Evolutionary conservation across 2,797 vertebrate genomes (phyloP).

Genomic region (Acanthiza pusilla): DNA sequence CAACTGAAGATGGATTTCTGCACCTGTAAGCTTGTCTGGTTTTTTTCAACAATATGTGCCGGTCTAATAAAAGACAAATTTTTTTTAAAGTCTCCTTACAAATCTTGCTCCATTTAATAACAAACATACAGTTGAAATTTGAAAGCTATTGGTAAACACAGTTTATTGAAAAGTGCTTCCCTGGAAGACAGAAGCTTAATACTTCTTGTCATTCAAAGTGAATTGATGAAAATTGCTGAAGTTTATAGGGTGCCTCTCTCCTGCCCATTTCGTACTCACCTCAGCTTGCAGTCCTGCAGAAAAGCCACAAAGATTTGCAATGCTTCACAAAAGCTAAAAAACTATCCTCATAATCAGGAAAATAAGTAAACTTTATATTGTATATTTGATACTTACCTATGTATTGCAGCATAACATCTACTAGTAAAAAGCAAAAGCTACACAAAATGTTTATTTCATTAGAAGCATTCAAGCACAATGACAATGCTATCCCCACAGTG

Average conservation of each 20-base stretch:
- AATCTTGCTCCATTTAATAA: neutral
- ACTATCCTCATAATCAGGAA: neutral
- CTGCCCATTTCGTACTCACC: neutral
- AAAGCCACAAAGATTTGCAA: neutral
- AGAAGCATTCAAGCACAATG: neutral
- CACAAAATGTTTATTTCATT: neutral
- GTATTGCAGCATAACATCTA: neutral
- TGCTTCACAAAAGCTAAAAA: neutral
- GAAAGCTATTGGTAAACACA: neutral
- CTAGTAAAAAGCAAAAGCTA: neutral
- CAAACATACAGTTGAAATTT: neutral
- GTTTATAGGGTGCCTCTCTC: neutral
- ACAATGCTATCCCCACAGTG: fast-evolving
- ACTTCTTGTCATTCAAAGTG: neutral
- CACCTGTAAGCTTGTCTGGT: neutral
- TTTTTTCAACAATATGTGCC: neutral
- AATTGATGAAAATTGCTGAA: neutral
- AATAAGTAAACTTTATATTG: neutral
- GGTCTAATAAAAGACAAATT: neutral
- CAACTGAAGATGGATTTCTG: neutral
- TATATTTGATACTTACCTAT: neutral
- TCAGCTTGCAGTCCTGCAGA: neutral
- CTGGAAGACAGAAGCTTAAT: neutral
- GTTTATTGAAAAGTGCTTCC: neutral
- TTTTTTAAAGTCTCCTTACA: neutral